Percentiles rank a stretch among this genome's conserved stretches.
Conservation (phyloP, 2,113 vertebrate species). For the Hiodon tergisus region DNA sequence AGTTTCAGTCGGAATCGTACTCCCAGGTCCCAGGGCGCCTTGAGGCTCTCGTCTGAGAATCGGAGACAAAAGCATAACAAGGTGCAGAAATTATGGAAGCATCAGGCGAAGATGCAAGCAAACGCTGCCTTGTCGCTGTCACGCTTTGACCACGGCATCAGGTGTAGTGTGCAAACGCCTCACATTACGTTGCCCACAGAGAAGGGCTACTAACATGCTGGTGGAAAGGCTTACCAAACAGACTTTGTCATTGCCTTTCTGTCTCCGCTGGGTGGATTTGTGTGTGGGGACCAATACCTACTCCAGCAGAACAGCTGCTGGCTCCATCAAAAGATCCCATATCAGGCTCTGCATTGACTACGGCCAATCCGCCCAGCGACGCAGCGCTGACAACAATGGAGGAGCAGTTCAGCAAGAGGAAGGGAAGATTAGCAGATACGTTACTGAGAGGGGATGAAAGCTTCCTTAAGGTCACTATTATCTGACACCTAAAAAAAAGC, state of each 20-base stretch:
- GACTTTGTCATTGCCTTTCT: neutral
- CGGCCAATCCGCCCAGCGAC: neutral
- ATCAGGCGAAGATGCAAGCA: conserved; percentile 23
- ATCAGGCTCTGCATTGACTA: neutral
- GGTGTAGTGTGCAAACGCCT: conserved; percentile 20
- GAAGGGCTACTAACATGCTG: neutral
- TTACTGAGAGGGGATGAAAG: neutral
- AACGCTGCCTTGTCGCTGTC: conserved; percentile 17
- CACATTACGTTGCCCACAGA: neutral
- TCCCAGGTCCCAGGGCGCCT: conserved; percentile 17
- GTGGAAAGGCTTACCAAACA: no score
- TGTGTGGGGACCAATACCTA: conserved; percentile 32
- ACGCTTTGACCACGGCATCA: neutral
- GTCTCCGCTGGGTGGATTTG: conserved; percentile 33
- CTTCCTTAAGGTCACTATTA: neutral
- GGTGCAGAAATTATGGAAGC: conserved; percentile 12
- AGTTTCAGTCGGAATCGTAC: conserved; percentile 18
- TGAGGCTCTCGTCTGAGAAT: conserved; percentile 25
- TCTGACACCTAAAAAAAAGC: neutral
- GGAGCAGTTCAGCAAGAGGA: neutral
- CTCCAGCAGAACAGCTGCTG: neutral
- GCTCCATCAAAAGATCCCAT: neutral
- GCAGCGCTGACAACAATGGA: neutral
- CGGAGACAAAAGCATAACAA: conserved; percentile 17
- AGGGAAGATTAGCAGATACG: neutral